Conservation (phyloP, 2,113 vertebrate species). For the Gymnorhina tibicen region DNA sequence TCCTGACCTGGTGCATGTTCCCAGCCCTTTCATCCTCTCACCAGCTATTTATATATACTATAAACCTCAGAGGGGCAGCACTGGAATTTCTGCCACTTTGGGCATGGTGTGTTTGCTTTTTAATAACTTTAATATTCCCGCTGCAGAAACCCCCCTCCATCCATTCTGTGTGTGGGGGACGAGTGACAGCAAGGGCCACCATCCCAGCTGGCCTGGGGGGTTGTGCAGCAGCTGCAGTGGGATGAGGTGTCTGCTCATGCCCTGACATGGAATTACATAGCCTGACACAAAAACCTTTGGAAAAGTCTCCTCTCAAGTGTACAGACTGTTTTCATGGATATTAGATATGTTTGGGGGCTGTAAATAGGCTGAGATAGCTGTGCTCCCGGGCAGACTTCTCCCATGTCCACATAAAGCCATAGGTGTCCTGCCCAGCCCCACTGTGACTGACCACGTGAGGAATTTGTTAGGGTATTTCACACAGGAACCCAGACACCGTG, state of each 20-base stretch:
- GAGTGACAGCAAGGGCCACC: not conserved
- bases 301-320: not conserved
- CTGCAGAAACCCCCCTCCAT: not conserved
- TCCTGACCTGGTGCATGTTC: not conserved
- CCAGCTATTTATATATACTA: too few relatives aligned
- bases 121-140: not conserved
- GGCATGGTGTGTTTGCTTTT: not conserved
- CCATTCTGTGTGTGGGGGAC: not conserved
- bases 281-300: not conserved
- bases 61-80: not conserved
- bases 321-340: not conserved
- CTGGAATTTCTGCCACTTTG: not conserved
- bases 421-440: not conserved
- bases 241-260: not conserved
- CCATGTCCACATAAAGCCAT: not conserved
- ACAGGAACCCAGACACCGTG: not conserved
- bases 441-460: rapidly evolving
- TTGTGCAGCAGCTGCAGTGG: not conserved
- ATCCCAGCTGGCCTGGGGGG: not conserved
- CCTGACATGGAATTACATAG: not conserved
- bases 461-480: not conserved
- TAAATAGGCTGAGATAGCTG: not conserved
- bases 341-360: not conserved
- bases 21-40: not conserved
- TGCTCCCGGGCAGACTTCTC: not conserved